Percentiles rank a stretch among this genome's conserved stretches.
These are phyloP conservation scores for Gopherus flavomarginatus DNA, from an alignment of 2,113 vertebrate species.

Conservation along the genomic window DNA sequence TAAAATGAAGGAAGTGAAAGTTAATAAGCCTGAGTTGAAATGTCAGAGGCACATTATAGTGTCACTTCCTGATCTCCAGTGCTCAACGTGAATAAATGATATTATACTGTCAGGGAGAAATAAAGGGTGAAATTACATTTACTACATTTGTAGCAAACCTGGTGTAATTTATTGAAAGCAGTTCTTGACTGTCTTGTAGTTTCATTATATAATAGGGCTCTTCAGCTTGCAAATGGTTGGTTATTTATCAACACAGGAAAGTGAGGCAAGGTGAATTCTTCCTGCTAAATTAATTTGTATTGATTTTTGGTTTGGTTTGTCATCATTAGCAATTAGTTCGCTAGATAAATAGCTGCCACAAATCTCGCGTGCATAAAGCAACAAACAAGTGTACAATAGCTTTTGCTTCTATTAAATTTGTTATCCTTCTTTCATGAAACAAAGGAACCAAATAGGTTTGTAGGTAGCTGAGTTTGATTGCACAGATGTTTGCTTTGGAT, in stretches of 20 bases:
- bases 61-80: not conserved
- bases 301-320: conserved; percentile 21
- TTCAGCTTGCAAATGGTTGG: not conserved
- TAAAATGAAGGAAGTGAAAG: not conserved
- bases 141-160: not conserved
- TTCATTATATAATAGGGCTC: not conserved
- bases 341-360: not conserved
- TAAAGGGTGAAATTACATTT: not conserved
- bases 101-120: not conserved
- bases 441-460: not conserved
- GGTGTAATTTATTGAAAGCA: not conserved
- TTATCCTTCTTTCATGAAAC: conserved; percentile 32
- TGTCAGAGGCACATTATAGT: not conserved
- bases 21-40: not conserved
- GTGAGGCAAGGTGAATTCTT: not conserved
- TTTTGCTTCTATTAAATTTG: conserved; percentile 25
- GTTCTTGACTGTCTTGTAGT: not conserved
- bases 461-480: conserved; percentile 51
- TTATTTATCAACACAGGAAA: not conserved
- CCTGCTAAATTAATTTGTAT: not conserved
- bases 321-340: conserved; percentile 26
- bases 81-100: not conserved
- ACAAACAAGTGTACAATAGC: not conserved
- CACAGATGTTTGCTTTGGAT: not conserved
- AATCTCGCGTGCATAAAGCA: not conserved